These are phyloP conservation scores for Pseudococcus jackbeardsleyi DNA, from an alignment of 2,888 invertebrate genomes.

Conservation along the genomic window DNA sequence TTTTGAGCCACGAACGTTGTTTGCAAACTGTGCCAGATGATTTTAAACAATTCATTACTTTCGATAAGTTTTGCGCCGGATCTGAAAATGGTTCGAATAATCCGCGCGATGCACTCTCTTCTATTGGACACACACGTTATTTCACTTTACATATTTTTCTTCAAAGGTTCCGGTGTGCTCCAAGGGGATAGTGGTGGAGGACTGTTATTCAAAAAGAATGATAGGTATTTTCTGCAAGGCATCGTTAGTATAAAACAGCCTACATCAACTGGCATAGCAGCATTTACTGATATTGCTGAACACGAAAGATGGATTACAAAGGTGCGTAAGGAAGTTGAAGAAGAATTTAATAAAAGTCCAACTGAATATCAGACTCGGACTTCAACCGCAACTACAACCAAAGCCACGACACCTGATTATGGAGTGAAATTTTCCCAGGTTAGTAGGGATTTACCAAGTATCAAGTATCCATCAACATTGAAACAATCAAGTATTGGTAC, in stretches of 20 bases:
- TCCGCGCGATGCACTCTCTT: too few species aligned
- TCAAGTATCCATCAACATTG: too few species aligned
- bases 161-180: background rate
- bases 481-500: too few species aligned
- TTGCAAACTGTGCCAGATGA: slow-evolving; percentile 57
- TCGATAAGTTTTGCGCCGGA: slow-evolving; percentile 68
- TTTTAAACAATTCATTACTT: slow-evolving; percentile 66
- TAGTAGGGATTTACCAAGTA: too few species aligned
- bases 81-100: background rate
- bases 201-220: background rate
- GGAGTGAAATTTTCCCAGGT: too few species aligned
- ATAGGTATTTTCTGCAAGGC: background rate
- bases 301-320: slow-evolving; percentile 1
- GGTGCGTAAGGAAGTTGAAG: background rate
- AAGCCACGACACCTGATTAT: too few species aligned
- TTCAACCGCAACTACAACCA: too few species aligned
- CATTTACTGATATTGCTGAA: slow-evolving; percentile 14
- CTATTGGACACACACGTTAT: background rate
- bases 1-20: slow-evolving; percentile 66
- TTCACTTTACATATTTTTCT: background rate
- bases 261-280: background rate
- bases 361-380: too few species aligned
- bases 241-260: slow-evolving; percentile 40
- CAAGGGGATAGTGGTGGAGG: slow-evolving; percentile 56
- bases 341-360: background rate